These are phyloP conservation scores for Mesoligia furuncula DNA, from an alignment of 2,888 invertebrate genomes.

Conservation along the genomic window DNA sequence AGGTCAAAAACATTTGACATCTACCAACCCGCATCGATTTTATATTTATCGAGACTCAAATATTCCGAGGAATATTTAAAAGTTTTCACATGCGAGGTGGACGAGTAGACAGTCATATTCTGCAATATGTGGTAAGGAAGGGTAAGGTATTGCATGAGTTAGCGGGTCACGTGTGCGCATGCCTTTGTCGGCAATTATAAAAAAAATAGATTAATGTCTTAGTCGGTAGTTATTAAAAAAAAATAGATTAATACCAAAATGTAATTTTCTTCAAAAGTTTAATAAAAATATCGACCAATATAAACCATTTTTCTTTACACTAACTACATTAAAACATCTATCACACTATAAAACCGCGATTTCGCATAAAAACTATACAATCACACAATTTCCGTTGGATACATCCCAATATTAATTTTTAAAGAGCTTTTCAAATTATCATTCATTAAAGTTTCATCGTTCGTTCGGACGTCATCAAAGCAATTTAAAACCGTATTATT, in stretches of 20 bases:
- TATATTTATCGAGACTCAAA: too few relatives aligned
- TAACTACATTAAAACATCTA: slow-evolving; percentile 14
- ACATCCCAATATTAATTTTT: slow-evolving; percentile 57
- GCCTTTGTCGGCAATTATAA: neutral
- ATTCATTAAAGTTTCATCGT: slow-evolving; percentile 41
- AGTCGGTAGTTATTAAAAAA: neutral
- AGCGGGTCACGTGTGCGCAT: too few relatives aligned
- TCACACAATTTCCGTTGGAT: slow-evolving; percentile 41
- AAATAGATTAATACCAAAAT: neutral
- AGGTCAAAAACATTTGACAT: neutral
- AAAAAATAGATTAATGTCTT: neutral
- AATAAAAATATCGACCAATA: neutral
- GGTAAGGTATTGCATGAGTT: too few relatives aligned
- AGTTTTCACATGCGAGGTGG: neutral
- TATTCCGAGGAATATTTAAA: neutral
- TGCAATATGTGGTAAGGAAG: too few relatives aligned
- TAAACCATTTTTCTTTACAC: neutral
- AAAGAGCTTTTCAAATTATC: slow-evolving; percentile 53
- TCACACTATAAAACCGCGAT: slow-evolving; percentile 20
- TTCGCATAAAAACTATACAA: slow-evolving; percentile 34
- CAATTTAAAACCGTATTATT: slow-evolving; percentile 55
- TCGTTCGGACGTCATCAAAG: slow-evolving; percentile 56
- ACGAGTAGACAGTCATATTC: neutral
- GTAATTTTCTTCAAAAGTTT: neutral
- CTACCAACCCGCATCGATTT: neutral